These are phyloP conservation scores for Drosophila atroscutellata DNA, from an alignment of 2,888 invertebrate genomes.

Conservation along the genomic window DNA sequence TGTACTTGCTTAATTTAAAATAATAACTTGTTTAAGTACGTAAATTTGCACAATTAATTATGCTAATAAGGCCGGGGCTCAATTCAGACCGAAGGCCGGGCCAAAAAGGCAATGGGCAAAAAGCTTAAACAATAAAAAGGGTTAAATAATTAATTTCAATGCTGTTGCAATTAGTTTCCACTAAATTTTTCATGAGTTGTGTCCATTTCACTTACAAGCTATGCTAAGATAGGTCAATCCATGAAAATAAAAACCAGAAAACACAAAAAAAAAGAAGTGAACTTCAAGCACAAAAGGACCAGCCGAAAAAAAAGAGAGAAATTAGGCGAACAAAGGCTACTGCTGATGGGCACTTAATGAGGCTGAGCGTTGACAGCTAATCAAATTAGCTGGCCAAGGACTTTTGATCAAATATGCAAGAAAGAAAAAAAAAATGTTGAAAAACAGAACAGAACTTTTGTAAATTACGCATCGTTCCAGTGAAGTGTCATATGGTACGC, in stretches of 20 bases:
- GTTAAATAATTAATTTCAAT: conserved; percentile 82
- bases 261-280: conserved; percentile 9
- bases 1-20: conserved; percentile 72
- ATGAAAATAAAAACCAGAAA: conserved; percentile 9
- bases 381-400: conserved; percentile 76
- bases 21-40: conserved; percentile 82
- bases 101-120: conserved; percentile 65
- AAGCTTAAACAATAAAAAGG: conserved; percentile 80
- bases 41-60: conserved; percentile 82
- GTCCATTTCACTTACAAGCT: conserved; percentile 44
- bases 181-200: conserved; percentile 81
- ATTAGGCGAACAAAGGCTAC: conserved; percentile 46
- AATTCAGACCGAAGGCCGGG: conserved; percentile 22
- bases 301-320: conserved; percentile 18
- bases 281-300: conserved; percentile 19
- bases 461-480: conserved; percentile 49
- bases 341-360: conserved; percentile 71
- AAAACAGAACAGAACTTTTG: conserved; percentile 41
- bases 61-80: conserved; percentile 76
- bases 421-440: not conserved
- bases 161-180: conserved; percentile 79
- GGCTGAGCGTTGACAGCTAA: conserved; percentile 64
- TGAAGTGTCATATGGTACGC: conserved; percentile 66
- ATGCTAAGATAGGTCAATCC: conserved; percentile 39
- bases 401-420: conserved; percentile 65